Conservation (phyloP, 1,140 invertebrate species). For the Galendromus occidentalis region DNA sequence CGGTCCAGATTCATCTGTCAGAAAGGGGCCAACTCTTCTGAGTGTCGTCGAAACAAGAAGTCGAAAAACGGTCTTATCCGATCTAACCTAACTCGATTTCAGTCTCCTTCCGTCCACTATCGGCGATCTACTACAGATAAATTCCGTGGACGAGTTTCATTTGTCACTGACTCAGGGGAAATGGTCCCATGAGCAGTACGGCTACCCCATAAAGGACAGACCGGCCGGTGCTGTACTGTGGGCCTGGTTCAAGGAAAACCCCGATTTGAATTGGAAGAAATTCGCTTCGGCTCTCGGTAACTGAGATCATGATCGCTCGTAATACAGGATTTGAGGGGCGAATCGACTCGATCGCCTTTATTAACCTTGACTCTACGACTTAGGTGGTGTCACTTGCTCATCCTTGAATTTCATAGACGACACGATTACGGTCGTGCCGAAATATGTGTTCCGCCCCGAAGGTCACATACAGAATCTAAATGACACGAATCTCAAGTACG, state of each 20-base stretch:
- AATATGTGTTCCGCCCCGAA: conserved; percentile 54
- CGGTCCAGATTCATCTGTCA: too few relatives aligned
- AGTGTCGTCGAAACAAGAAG: not conserved
- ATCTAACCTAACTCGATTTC: too few relatives aligned
- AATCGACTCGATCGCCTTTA: not conserved
- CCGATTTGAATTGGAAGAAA: conserved; percentile 29
- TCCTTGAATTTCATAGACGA: conserved; percentile 85
- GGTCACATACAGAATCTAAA: conserved; percentile 38
- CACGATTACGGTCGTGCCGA: conserved; percentile 63
- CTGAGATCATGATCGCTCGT: too few relatives aligned
- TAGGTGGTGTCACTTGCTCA: conserved; percentile 44
- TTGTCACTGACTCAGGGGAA: conserved; percentile 72
- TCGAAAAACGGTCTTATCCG: not conserved
- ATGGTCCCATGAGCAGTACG: conserved; percentile 82
- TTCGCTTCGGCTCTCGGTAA: conserved; percentile 13
- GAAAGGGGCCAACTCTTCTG: too few relatives aligned
- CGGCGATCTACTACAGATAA: conserved; percentile 63
- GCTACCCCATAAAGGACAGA: conserved; percentile 62
- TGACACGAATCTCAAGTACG: conserved; percentile 48
- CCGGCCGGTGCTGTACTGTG: conserved; percentile 78
- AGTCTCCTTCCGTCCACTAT: conserved; percentile 72
- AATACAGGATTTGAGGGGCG: too few relatives aligned
- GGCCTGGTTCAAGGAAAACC: conserved; percentile 58
- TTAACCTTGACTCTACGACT: not conserved
- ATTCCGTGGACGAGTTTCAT: conserved; percentile 71